phyloP scores from a whole-genome alignment of 23 tunicate species.

The Trididemnum nubilum region DNA sequence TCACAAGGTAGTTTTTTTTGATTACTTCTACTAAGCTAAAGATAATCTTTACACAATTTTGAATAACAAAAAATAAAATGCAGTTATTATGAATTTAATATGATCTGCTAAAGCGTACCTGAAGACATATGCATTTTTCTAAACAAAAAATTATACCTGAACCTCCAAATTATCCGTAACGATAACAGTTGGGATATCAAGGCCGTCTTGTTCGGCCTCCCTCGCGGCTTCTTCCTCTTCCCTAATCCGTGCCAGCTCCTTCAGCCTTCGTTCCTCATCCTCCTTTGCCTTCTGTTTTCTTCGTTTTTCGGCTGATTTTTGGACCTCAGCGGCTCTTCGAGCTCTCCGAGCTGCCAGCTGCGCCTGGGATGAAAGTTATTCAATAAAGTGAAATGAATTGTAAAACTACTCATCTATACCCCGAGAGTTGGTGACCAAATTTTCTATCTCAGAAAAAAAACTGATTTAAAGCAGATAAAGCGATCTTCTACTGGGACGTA shows the following conservation, averaged over 20 bases:
- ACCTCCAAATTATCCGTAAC: constrained; percentile 62
- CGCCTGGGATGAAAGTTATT: constrained; percentile 57
- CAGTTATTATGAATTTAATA: too few species aligned
- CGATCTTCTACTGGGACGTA: too few species aligned
- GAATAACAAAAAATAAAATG: too few species aligned
- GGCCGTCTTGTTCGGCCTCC: constrained; percentile 54
- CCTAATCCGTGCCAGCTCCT: constrained; percentile 37
- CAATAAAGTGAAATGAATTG: too few species aligned
- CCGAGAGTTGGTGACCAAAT: too few species aligned
- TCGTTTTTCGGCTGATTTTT: constrained; percentile 56
- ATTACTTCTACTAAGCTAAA: too few species aligned
- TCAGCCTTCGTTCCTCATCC: constrained; percentile 65
- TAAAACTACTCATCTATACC: too few species aligned
- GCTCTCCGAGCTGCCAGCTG: constrained; percentile 78
- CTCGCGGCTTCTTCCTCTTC: constrained; percentile 50
- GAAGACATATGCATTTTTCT: too few species aligned
- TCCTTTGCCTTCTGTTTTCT: constrained; percentile 36
- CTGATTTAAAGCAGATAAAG: not conserved
- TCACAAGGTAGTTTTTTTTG: too few species aligned
- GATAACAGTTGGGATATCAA: constrained; percentile 59
- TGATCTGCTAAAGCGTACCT: too few species aligned
- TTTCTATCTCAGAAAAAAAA: not conserved
- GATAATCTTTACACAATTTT: too few species aligned
- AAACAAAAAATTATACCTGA: constrained; percentile 69
- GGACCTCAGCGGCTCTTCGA: constrained; percentile 79